These are phyloP conservation scores for Patagioenas fasciata DNA, from an alignment of 2,113 vertebrate species.

Conservation along the genomic window DNA sequence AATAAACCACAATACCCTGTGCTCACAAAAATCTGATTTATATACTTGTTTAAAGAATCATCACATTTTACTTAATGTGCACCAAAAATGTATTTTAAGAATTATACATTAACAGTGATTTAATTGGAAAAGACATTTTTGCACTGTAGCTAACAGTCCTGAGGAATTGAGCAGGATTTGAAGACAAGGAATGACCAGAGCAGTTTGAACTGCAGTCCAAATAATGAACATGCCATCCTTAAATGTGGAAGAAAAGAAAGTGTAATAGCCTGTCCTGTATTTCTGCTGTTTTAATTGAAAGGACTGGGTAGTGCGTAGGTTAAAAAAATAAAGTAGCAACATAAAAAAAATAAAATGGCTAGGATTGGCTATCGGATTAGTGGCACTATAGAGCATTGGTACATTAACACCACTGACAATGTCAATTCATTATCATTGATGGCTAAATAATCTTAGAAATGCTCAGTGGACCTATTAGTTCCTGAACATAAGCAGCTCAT, in stretches of 20 bases:
- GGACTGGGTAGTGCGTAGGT: neutral
- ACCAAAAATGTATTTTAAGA: slow-evolving; percentile 15
- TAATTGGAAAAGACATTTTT: slow-evolving; percentile 11
- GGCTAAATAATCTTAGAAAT: slow-evolving; percentile 80
- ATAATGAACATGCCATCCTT: slow-evolving; percentile 1
- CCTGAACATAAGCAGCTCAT: slow-evolving; percentile 82
- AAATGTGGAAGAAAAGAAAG: neutral
- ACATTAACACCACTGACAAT: slow-evolving; percentile 77
- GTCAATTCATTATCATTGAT: slow-evolving; percentile 84
- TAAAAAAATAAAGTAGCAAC: slow-evolving; percentile 53
- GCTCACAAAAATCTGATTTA: neutral
- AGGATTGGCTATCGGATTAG: slow-evolving; percentile 60
- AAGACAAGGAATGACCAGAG: neutral
- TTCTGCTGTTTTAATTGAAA: neutral
- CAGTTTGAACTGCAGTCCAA: slow-evolving; percentile 1
- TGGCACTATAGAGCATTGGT: slow-evolving; percentile 60
- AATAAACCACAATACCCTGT: neutral
- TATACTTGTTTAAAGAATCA: slow-evolving; percentile 9
- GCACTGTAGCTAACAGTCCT: neutral
- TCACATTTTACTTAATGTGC: neutral
- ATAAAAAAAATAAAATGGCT: slow-evolving; percentile 34
- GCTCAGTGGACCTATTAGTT: slow-evolving; percentile 85
- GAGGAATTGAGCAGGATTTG: neutral
- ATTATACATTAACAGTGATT: neutral
- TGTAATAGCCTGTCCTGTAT: neutral